phyloP scores from a whole-genome alignment of 2,797 vertebrate species.

The Rhinoraja longicauda region DNA sequence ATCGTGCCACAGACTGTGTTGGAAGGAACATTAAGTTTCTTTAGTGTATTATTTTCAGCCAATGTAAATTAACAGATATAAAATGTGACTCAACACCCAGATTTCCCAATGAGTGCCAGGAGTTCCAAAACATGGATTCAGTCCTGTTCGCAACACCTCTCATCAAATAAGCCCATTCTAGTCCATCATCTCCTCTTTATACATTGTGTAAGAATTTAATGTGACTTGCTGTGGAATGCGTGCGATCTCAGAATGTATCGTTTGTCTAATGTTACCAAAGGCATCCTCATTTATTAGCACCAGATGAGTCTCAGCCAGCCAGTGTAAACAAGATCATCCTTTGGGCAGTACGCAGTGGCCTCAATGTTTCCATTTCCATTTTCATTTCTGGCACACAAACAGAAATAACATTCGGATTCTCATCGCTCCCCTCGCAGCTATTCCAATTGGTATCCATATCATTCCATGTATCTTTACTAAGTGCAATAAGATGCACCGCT shows the following conservation, averaged over 20 bases:
- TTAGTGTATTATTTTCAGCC: neutral
- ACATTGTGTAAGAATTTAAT: neutral
- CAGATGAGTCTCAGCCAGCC: neutral
- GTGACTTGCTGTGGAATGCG: constrained; percentile 2
- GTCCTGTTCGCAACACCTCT: neutral
- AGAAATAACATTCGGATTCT: constrained; percentile 5
- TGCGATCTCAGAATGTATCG: neutral
- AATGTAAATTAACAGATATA: neutral
- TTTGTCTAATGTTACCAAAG: constrained; percentile 17
- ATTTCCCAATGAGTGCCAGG: neutral
- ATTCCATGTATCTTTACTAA: neutral
- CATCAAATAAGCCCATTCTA: constrained; percentile 17
- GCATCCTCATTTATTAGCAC: constrained; percentile 22
- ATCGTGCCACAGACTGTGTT: neutral
- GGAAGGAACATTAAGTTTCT: neutral
- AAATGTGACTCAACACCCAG: neutral
- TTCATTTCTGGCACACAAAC: constrained; percentile 18
- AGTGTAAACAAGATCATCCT: neutral
- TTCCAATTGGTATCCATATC: neutral
- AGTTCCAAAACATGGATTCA: neutral
- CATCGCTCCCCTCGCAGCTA: neutral
- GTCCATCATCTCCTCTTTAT: neutral
- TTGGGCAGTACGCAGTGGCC: neutral
- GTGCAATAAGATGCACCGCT: neutral
- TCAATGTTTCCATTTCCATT: neutral